phyloP scores from a whole-genome alignment of 2,797 vertebrate genomes.

The Acropternis orthonyx region DNA sequence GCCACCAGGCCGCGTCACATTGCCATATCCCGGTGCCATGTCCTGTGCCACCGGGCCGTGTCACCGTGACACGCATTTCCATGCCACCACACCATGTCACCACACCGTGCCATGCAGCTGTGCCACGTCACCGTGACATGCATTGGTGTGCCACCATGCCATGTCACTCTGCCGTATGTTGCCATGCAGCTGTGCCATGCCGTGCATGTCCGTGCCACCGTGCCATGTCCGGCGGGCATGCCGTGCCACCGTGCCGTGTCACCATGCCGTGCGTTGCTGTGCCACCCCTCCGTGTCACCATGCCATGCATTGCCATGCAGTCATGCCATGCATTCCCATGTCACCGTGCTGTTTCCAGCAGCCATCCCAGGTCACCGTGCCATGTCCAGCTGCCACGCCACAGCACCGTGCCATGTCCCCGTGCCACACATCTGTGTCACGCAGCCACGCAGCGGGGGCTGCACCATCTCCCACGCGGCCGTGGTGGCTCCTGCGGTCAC shows the following conservation, averaged over 20 bases:
- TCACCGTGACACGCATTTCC: neutral
- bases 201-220: neutral
- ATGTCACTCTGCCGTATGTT: fast-evolving
- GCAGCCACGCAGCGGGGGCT: neutral
- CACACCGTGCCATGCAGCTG: no score
- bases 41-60: neutral
- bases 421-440: neutral
- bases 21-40: neutral
- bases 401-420: neutral
- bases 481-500: neutral
- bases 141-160: neutral
- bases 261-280: no score
- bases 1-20: fast-evolving
- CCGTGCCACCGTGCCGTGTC: neutral
- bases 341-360: neutral
- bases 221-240: neutral
- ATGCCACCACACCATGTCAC: neutral
- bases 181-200: neutral
- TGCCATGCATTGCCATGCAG: no score
- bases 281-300: no score
- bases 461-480: neutral
- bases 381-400: neutral
- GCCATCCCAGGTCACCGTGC: neutral
- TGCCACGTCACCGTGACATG: fast-evolving
- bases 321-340: neutral